phyloP scores from a whole-genome alignment of 2,113 vertebrate species.

The Zapus hudsonius region DNA sequence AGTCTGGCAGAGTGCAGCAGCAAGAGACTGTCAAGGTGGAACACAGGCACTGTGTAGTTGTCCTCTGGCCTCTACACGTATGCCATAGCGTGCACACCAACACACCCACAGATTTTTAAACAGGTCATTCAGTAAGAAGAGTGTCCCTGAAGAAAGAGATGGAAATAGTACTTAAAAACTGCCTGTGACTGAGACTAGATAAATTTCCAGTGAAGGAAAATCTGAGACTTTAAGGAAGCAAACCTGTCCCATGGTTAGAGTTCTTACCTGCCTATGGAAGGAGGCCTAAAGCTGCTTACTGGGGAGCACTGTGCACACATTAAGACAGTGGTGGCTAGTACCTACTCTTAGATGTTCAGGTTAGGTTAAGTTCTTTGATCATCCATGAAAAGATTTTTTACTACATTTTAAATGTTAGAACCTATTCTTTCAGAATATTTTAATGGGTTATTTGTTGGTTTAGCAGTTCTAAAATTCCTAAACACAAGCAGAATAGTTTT shows the following conservation, averaged over 20 bases:
- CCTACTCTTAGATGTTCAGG: background rate
- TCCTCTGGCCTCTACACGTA: too few relatives aligned
- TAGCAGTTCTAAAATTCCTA: slow-evolving; percentile 6
- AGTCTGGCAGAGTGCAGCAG: too few relatives aligned
- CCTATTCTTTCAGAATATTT: background rate
- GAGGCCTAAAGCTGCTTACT: background rate
- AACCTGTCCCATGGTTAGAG: background rate
- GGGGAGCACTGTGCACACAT: background rate
- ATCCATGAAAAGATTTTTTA: slow-evolving; percentile 1
- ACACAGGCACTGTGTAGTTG: too few relatives aligned
- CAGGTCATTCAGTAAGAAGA: too few relatives aligned
- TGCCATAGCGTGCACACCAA: too few relatives aligned
- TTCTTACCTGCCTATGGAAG: background rate
- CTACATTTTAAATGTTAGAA: slow-evolving; percentile 33
- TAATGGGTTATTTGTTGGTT: slow-evolving; percentile 27
- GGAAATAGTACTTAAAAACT: too few relatives aligned
- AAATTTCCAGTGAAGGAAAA: slow-evolving; percentile 32
- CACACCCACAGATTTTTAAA: too few relatives aligned
- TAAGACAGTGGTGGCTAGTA: background rate
- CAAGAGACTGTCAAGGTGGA: too few relatives aligned
- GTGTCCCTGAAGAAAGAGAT: too few relatives aligned
- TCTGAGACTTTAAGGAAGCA: background rate
- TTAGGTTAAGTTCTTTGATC: background rate
- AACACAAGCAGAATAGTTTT: background rate
- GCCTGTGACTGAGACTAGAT: too few relatives aligned